Evolutionary conservation across 2,888 invertebrate species (phyloP), one percentile per base, ranked within the genome.

Genomic region (Horisme vitalbata): DNA sequence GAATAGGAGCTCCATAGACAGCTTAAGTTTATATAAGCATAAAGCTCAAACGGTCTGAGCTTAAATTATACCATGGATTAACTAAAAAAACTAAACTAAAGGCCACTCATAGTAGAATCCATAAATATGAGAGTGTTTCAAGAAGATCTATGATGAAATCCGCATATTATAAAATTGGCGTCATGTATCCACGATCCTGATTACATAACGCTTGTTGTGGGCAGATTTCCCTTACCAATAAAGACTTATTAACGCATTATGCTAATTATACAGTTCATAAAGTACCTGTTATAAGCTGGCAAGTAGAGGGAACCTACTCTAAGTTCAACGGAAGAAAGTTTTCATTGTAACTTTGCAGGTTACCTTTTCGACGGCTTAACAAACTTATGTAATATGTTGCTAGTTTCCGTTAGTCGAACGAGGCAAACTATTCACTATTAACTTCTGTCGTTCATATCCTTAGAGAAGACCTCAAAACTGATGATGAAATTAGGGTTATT

Each of bases 321-420:
- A 28, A 9, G 18, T 26, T 18, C 6, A 41, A 11, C 27, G 20
- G 37, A 15, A 7, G 31, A 48, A 48, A 48, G 44, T 48, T 48
- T 20, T 44, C 38, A 43, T 43, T 26, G 33, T 43, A 44, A 39
- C 38, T 48, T 44, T 31, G 34, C 34, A 35, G 47, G 47, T 48
- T 35, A 48, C 48, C 37, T 37, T 34, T 34, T 31, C 38, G 34
- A 8, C 28, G 41, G 43, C 48, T 44, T 48, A 44, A 44, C 38
- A 23, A 48, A 48, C 34, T 48, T 44, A 41, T 38, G 43, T 48
- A 48, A 48, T 48, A 39, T 44, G 48, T 48, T 39, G 34, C 44
- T 30, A 38, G 48, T 48, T 48, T 26, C 38, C 48, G 20, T 38
- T 38, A 38, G 30, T 27, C 23, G 41, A 23, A 41, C 9, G 8